Evolutionary conservation across 1,140 invertebrate species (phyloP), one percentile per base, ranked within the genome.

Genomic region (Maniola jurtina): DNA sequence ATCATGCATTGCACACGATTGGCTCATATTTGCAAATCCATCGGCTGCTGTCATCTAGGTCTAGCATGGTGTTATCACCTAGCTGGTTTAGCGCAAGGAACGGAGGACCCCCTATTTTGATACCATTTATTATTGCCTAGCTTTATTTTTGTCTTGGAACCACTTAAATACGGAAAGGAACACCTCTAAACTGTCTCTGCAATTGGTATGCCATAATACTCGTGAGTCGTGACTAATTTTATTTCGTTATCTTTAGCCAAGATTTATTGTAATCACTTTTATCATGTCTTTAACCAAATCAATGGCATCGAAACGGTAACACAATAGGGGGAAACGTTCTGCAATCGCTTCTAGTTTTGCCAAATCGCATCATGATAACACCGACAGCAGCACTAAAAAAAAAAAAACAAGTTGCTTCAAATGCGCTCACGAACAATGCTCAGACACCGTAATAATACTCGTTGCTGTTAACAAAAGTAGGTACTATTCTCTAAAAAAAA

Each of bases 1-100:
- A 77, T 82, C 80, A 83, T 84, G 78, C 85, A 88, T 88, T 81
- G 85, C 86, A 88, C 88, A 86, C 81, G 74, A 81, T 81, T 83
- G 84, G 79, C 81, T 85, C 81, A 82, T 84, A 61, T 79, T 76
- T 80, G 81, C 82, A 79, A 84, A 77, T 63, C 81, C 79, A 87
- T 81, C 79, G 79, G 80, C 80, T 83, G 84, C 80, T 75, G 80
- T 84, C 87, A 88, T 83, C 76, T 81, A 82, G 79, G 82, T 84
- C 82, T 86, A 83, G 81, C 83, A 87, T 85, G 84, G 86, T 86
- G 83, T 71, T 72, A 71, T 80, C 78, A 88, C 86, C 84, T 83
- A 83, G 82, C 82, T 86, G 85, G 77, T 70, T 81, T 86, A 88
- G 88, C 81, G 88, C 81, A 88, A 86, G 71, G 58, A 68, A 79